These are phyloP conservation scores for Leptodactylus fallax DNA, from an alignment of 2,797 vertebrate genomes.

Conservation along the genomic window DNA sequence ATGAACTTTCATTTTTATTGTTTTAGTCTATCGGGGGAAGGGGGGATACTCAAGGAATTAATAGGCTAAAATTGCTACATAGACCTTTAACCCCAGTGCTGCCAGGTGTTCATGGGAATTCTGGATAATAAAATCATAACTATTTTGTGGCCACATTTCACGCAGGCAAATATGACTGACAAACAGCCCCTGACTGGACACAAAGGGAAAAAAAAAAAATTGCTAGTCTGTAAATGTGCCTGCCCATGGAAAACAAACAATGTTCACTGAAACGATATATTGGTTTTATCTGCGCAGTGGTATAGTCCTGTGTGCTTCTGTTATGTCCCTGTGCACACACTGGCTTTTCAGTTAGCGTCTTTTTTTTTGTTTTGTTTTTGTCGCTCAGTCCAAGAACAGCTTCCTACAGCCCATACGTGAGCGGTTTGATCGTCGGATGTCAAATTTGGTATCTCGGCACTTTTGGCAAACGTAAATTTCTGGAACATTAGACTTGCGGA, in stretches of 20 bases:
- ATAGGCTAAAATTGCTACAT: no score
- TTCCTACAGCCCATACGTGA: slow-evolving; percentile 90
- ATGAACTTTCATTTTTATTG: not conserved
- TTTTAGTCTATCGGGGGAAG: not conserved
- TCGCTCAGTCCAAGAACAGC: slow-evolving; percentile 83
- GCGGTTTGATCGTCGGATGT: slow-evolving; percentile 94
- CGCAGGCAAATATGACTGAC: not conserved
- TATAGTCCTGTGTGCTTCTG: slow-evolving; percentile 31
- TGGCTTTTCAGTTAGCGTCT: not conserved
- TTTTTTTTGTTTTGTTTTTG: no score
- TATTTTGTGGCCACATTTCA: not conserved
- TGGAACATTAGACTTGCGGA: slow-evolving; percentile 95
- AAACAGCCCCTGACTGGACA: not conserved
- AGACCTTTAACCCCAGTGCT: slow-evolving; percentile 24
- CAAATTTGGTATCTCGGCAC: slow-evolving; percentile 90
- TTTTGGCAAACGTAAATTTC: slow-evolving; percentile 95
- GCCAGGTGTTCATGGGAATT: not conserved
- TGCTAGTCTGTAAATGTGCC: slow-evolving; percentile 26
- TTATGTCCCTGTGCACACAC: slow-evolving; percentile 7
- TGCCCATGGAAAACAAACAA: slow-evolving; percentile 26
- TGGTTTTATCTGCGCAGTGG: slow-evolving; percentile 15
- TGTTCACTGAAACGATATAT: not conserved
- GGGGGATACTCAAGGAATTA: no score
- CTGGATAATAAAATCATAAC: no score
- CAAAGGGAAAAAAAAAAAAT: not conserved